phyloP scores from a whole-genome alignment of 2,113 vertebrate species.

The Gasterosteus aculeatus region DNA sequence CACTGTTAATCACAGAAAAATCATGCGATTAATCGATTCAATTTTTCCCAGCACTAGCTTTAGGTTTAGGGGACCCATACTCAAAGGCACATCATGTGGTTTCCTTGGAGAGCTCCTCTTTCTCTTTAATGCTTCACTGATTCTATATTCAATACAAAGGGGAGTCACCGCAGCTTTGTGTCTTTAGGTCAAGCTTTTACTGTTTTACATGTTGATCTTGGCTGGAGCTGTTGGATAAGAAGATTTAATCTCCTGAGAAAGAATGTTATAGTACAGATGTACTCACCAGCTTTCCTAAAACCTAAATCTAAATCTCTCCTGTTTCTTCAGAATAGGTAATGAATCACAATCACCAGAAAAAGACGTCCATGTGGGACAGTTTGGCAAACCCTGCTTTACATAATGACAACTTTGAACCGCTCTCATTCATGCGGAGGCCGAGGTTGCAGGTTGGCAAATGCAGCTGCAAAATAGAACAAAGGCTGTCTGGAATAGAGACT shows the following conservation, averaged over 20 bases:
- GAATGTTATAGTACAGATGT: neutral
- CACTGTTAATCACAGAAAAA: too few relatives aligned
- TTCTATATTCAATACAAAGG: neutral
- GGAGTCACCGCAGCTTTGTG: constrained; percentile 7
- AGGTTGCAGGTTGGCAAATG: neutral
- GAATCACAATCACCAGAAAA: neutral
- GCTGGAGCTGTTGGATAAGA: constrained; percentile 1
- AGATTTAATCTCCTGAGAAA: neutral
- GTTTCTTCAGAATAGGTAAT: neutral
- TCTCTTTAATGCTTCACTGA: neutral
- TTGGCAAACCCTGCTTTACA: neutral
- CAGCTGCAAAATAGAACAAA: neutral
- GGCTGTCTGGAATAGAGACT: neutral
- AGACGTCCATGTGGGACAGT: neutral
- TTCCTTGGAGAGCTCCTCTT: neutral
- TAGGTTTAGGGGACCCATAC: too few relatives aligned
- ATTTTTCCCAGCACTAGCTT: too few relatives aligned
- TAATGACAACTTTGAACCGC: neutral
- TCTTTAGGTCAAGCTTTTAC: constrained; percentile 2
- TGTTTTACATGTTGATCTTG: constrained; percentile 33
- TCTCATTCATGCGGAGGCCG: neutral
- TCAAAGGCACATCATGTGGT: neutral
- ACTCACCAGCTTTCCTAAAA: neutral
- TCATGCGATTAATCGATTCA: too few relatives aligned
- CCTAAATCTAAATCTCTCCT: neutral